A percentile compares a stretch with the other conserved stretches of the same genome.
Evolutionary conservation across 2,797 vertebrate genomes (phyloP).

Genomic region (Channa striata): DNA sequence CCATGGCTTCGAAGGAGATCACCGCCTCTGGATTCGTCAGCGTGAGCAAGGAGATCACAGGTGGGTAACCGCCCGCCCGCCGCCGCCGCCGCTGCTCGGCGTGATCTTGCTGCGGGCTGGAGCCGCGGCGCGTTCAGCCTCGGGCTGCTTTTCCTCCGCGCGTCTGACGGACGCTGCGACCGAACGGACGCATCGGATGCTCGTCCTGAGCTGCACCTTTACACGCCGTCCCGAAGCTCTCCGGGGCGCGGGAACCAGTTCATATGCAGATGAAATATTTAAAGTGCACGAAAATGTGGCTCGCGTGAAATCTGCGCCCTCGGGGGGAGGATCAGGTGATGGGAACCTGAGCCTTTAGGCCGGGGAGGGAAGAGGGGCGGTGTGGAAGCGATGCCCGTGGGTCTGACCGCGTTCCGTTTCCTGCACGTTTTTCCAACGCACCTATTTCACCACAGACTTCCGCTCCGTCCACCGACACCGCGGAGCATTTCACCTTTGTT

Average conservation of each 20-base stretch:
- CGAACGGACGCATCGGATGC: conserved; percentile 65
- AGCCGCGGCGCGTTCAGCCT: conserved; percentile 21
- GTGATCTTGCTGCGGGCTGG: conserved; percentile 21
- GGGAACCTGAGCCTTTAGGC: conserved; percentile 64
- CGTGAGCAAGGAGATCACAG: conserved; percentile 85
- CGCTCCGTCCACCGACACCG: not conserved
- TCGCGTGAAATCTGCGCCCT: conserved; percentile 31
- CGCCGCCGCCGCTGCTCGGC: conserved; percentile 19
- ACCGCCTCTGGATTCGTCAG: conserved; percentile 79
- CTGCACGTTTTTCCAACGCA: conserved; percentile 17
- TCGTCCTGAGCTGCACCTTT: conserved; percentile 65
- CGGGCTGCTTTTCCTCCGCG: conserved; percentile 40
- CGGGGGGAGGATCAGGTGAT: conserved; percentile 56
- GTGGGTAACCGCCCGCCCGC: conserved; percentile 83
- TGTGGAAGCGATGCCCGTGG: conserved; percentile 57
- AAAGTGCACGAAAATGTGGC: conserved; percentile 25
- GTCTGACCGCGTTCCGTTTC: conserved; percentile 26
- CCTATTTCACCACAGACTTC: not conserved
- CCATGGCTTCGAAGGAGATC: conserved; percentile 87
- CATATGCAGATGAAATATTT: conserved; percentile 47
- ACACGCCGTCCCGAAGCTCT: conserved; percentile 42
- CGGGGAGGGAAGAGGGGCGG: conserved; percentile 72
- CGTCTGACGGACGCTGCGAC: conserved; percentile 55
- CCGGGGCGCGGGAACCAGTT: conserved; percentile 36
- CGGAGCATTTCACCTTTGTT: conserved; percentile 28